Evolutionary conservation across 2,113 vertebrate genomes (phyloP), one percentile per base, ranked within the genome.

Genomic region (Nothoprocta pentlandii): DNA sequence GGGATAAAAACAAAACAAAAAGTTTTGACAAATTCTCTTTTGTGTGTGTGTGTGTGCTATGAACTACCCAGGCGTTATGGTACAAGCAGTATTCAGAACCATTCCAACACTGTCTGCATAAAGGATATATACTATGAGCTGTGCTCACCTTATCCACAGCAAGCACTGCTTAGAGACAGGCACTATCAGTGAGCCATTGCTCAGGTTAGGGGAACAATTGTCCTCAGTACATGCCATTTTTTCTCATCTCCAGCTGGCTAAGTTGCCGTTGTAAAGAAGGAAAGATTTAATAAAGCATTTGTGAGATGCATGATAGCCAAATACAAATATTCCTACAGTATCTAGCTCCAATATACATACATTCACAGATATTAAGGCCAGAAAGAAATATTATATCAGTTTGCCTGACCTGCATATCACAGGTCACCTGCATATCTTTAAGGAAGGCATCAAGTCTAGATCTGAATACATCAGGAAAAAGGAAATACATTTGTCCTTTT

Each of bases 271-370:
- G 44, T 47, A 80, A 73, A 44, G 56, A 22, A 71, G 13, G 28
- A 61, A 90, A 83, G 15, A 5, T 78, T 90, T 92, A 86, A 61
- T 77, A 94, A 92, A 81, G 86, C 28, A 2, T 54, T 77, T 77
- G 56, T 49, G 53, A 80, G 63, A 66, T 36, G 58, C 42, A 80
- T 80, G 47, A 69, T 87, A 89, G 82, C 26, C 10, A 80, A 88
- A 73, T 56, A 75, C 73, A 91, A 88, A 87, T 80, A 91, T 81
- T 64, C 9, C 58, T 68, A 16, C 80, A 68, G 51, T 41, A 58
- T 75, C 56, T 71, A 54, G 44, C 39, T 92, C 19, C 75, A 86
- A 88, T 86, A 93, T 90, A 80, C 76, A 67, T 70, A 87, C 54
- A 59, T 85, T 92, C 46, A 76, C 42, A 80, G 41, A 93, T 32